A percentile compares a stretch with the other conserved stretches of the same genome.
Conservation (phyloP, 92 coral and sea anemone genomes). For the Epizoanthus ramosus region DNA sequence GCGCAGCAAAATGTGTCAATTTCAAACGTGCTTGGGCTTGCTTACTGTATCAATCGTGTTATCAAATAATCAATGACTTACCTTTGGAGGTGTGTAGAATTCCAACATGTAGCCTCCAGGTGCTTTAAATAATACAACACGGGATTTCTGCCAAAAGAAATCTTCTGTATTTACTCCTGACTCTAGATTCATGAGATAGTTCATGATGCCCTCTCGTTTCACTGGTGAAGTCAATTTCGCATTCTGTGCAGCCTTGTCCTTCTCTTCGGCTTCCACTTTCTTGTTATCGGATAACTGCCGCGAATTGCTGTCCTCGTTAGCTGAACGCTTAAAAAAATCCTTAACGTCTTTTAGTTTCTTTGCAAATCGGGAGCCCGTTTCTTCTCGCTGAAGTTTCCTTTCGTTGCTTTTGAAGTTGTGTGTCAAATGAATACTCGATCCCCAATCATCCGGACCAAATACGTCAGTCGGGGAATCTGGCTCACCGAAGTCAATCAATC, state of each 20-base stretch:
- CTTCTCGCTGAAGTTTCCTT: conserved; percentile 66
- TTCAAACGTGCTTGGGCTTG: too few species aligned
- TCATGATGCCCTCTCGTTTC: conserved; percentile 85
- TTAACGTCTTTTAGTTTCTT: conserved; percentile 71
- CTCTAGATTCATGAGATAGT: conserved; percentile 91
- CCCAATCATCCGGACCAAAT: conserved; percentile 92
- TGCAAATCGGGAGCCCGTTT: conserved; percentile 61
- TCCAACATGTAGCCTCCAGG: conserved; percentile 99
- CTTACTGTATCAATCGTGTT: too few species aligned
- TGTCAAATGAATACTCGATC: conserved; percentile 83
- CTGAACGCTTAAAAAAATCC: conserved; percentile 90
- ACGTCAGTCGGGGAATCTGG: conserved; percentile 96
- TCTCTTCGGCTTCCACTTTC: conserved; percentile 52
- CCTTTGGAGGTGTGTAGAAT: conserved; percentile 99
- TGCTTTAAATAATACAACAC: conserved; percentile 90
- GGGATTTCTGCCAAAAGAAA: conserved; percentile 98
- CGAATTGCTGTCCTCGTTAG: conserved; percentile 58
- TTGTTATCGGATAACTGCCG: conserved; percentile 45
- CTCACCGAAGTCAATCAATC: conserved; percentile 81
- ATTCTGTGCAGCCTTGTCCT: conserved; percentile 28
- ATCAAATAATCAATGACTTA: conserved; percentile 38
- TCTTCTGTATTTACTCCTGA: conserved; percentile 95
- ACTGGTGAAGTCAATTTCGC: conserved; percentile 56
- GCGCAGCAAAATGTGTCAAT: too few species aligned
- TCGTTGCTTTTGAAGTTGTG: conserved; percentile 69